Base-by-base conservation (phyloP, 2,797 vertebrate species). In the Peromyscus aztecus region DNA sequence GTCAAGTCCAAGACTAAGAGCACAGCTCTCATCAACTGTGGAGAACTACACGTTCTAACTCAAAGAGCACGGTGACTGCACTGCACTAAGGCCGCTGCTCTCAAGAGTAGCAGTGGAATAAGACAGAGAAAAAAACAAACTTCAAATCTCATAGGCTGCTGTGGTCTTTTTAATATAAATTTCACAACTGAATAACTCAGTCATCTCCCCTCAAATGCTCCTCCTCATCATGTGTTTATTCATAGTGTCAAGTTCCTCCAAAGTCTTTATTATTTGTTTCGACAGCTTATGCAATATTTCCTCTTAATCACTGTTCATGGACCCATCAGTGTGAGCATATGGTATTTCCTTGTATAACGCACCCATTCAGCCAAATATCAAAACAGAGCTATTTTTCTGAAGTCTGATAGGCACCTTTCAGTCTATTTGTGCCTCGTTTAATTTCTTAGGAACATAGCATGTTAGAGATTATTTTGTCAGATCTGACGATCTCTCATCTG, bases 251-350 rank as follows among this genome's bases (percentile, higher is more conserved):
- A 81, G 80, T 71, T 95, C 27, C 29, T 93, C 16, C 31, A 27
- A 52, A 67, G n/a, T 12, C 17, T 65, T 84, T 63, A 59, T 87
- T 89, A n/a, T 49, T 67, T 57, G 6, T 76, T 63, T 88, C 88
- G 69, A 80, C 29, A 91, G 34, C 12, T 52, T 67, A 61, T 67
- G 43, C 31, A 78, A 16, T 89, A 55, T 78, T 77, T 89, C 31
- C n/a, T 94, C 37, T 90, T 90, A 90, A 96, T 93, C 91, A 96
- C 67, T 73, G 76, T 49, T 92, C 67, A 40, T 27, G 34, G 19
- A 8, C 37, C 82, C 76, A 40, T 95, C 40, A 49, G 65, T 40
- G 46, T 94, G 76, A 97, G 77, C 88, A 97, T 88, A 96, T 94
- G 95, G 93, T 4, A 8, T 65, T 76, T 86, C 73, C n/a, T 88